Evolutionary conservation across 2,888 invertebrate species (phyloP).

Genomic region (Tridacna crocea): DNA sequence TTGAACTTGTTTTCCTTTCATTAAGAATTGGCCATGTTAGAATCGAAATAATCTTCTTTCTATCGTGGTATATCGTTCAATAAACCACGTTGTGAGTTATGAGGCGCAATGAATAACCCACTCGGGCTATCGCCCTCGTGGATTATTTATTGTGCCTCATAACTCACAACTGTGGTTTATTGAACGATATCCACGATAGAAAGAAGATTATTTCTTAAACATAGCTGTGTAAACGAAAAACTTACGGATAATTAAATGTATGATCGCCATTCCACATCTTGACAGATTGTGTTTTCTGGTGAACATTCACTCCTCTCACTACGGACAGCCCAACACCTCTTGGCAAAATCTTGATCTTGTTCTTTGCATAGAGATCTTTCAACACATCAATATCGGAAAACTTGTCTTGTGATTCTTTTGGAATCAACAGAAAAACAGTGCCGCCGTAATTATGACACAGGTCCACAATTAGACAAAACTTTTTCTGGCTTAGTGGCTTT

Average conservation of each 20-base stretch:
- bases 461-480: slow-evolving; percentile 52
- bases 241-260: slow-evolving; percentile 28
- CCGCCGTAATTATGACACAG: slow-evolving; percentile 43
- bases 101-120: too few relatives aligned
- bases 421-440: slow-evolving; percentile 49
- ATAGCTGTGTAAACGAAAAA: not conserved
- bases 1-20: too few relatives aligned
- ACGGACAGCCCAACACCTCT: slow-evolving; percentile 50
- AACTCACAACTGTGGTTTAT: too few relatives aligned
- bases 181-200: too few relatives aligned
- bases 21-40: too few relatives aligned
- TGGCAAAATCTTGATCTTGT: slow-evolving; percentile 30
- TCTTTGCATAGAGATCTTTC: slow-evolving; percentile 15
- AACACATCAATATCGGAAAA: slow-evolving; percentile 38
- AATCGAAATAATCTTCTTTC: too few relatives aligned
- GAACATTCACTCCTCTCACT: slow-evolving; percentile 31
- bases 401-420: slow-evolving; percentile 35
- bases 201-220: too few relatives aligned
- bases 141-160: too few relatives aligned
- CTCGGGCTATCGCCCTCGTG: too few relatives aligned
- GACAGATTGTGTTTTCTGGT: not conserved
- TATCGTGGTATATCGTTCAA: too few relatives aligned
- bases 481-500: slow-evolving; percentile 14
- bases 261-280: slow-evolving; percentile 49
- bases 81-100: too few relatives aligned